Evolutionary conservation across 2,797 vertebrate species (phyloP), one percentile per base, ranked within the genome.

Genomic region (Rhabdophis nuchalis): DNA sequence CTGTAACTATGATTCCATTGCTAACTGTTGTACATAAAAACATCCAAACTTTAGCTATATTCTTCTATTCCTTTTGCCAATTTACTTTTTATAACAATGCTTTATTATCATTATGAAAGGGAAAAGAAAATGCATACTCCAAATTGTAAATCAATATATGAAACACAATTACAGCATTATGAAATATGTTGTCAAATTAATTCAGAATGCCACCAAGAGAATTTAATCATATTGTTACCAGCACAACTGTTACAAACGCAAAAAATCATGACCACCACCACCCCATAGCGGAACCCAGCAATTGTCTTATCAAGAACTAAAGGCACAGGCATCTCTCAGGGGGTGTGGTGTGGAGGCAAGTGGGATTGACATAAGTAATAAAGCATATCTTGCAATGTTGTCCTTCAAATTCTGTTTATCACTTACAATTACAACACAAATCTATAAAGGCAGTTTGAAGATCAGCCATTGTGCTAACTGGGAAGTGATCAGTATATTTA

Each of bases 401-500:
- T 23, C 18, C 20, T 18, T 77, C 20, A 41, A 41, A 41, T 77
- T 41, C 32, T 77, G 32, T 77, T 41, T 36, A 9, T 41, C 72
- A 77, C 36, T 41, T 77, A 41, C 72, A 82, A 25, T 82, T 46
- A 82, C 72, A 82, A 82, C 36, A 82, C 36, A 82, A 82, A 82
- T 82, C 36, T 46, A 82, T 46, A 82, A 46, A 82, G 36, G 72
- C 36, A 25, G 4, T 60, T 92, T 90, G 85, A 90, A 53, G 88
- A 20, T 52, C 85, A 87, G 90, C 94, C 82, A 53, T 85, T 20
- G 27, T 89, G n/a, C 87, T 56, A 91, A 90, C 86, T 0, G 89
- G 25, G 32, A 93, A 86, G 27, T 93, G 58, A 87, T 93, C 1
- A 85, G 87, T 36, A 57, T 61, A 86, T 54, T 92, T 91, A 93